Percentiles rank a stretch among this genome's conserved stretches.
Conservation (phyloP, 2,888 invertebrate species). For the Mythimna albipuncta region DNA sequence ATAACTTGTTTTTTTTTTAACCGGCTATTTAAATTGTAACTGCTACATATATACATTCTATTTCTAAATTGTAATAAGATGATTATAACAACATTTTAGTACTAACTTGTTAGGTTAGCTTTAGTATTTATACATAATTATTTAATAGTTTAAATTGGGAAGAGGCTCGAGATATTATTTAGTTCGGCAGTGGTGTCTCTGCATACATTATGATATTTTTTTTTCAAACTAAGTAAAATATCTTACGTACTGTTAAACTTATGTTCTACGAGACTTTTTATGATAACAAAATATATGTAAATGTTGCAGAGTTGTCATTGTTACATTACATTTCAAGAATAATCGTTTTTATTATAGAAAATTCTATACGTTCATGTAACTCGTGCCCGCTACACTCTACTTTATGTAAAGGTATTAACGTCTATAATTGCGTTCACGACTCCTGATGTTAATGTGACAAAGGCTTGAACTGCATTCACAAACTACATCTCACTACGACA, state of each 20-base stretch:
- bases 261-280: neutral
- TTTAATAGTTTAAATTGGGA: conserved; percentile 64
- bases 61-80: conserved; percentile 62
- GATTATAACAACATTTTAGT: conserved; percentile 57
- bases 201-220: conserved; percentile 14
- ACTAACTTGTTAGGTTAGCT: conserved; percentile 66
- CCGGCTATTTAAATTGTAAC: conserved; percentile 37
- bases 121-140: conserved; percentile 65
- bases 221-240: conserved; percentile 3
- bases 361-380: conserved; percentile 34
- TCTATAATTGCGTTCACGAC: conserved; percentile 37
- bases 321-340: conserved; percentile 33
- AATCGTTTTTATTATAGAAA: conserved; percentile 29
- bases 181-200: conserved; percentile 50
- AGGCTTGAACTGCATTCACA: conserved; percentile 42
- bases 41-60: conserved; percentile 51
- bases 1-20: neutral
- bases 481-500: conserved; percentile 21
- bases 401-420: conserved; percentile 32
- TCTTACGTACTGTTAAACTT: neutral
- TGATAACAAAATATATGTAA: conserved; percentile 12
- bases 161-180: conserved; percentile 65
- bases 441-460: conserved; percentile 19
- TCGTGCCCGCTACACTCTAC: conserved; percentile 41
- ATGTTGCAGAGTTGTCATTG: conserved; percentile 50